phyloP scores from a whole-genome alignment of 2,113 vertebrate genomes.

The Nanger granti region DNA sequence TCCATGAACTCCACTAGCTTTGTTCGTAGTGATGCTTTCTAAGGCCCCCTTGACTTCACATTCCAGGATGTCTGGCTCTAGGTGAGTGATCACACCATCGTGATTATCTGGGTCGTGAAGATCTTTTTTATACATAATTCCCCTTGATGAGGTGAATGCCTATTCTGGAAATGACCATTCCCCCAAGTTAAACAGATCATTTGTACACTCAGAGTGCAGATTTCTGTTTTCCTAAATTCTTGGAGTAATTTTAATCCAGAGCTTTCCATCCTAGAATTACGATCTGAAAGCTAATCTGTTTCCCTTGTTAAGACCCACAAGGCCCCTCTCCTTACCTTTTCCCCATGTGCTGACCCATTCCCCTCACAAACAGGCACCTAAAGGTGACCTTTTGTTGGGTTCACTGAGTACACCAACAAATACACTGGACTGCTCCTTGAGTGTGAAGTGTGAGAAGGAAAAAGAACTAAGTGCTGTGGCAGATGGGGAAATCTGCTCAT shows the following conservation, averaged over 20 bases:
- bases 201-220: not conserved
- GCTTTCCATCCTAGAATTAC: not conserved
- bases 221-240: not conserved
- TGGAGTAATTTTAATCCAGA: not conserved
- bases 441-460: not conserved
- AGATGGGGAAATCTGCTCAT: not conserved
- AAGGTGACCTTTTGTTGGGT: not conserved
- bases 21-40: too few species aligned
- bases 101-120: too few species aligned
- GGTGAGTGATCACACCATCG: too few species aligned
- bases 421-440: not conserved
- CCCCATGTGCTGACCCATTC: fast-evolving
- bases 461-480: not conserved
- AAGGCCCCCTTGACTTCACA: too few species aligned
- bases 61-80: too few species aligned
- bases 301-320: not conserved
- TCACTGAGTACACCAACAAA: not conserved
- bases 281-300: not conserved
- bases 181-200: not conserved
- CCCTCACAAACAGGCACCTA: fast-evolving
- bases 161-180: not conserved
- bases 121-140: not conserved
- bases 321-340: not conserved
- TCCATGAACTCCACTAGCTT: too few species aligned
- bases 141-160: not conserved